Base-by-base conservation (phyloP, 2,888 invertebrate species). In the Platycheirus rosarum region DNA sequence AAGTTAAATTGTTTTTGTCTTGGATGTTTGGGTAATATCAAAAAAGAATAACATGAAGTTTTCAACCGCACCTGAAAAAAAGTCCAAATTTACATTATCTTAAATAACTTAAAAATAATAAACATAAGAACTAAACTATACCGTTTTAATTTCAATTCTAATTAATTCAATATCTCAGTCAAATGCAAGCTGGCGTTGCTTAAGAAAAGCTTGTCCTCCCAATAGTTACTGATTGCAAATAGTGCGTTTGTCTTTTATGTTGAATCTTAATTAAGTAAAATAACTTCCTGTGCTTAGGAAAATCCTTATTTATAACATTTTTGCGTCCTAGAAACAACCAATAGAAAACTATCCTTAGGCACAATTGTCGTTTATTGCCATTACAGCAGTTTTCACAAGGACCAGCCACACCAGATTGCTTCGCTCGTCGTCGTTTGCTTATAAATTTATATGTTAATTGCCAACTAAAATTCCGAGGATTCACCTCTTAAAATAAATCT, bases 321-420 rank as follows among this genome's bases (percentile, higher is more conserved):
- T 32, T 4, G 16, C 16, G 11, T 35, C 35, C 8, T 37, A 3
- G 3, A 7, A 53, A 14, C 6, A 20, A 18, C 35, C 6, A 20
- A 18, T 18, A 35, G 49, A 53, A 53, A 53, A 53, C 53, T 53
- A 35, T 35, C 55, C 23, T 37, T 1, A 40, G 14, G 23, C 23
- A 40, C 23, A 13, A 55, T 14, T 20, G 23, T 37, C 23, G 8
- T 57, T 57, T 57, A 40, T 40, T 40, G 40, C 55, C 40, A 40
- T 71, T 71, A 70, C 16, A 42, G 63, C 23, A 49, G 32, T 71
- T 57, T 49, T 32, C 55, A 11, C 32, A 71, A 71, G 42, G 35
- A 23, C 63, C 7, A 13, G 6, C 9, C 14, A 23, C 14, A 40
- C 14, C 55, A 48, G 53, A 62, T 62, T 62, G 69, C 3, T 46